Evolutionary conservation across 1,140 invertebrate species (phyloP).

Genomic region (Pinna nobilis): DNA sequence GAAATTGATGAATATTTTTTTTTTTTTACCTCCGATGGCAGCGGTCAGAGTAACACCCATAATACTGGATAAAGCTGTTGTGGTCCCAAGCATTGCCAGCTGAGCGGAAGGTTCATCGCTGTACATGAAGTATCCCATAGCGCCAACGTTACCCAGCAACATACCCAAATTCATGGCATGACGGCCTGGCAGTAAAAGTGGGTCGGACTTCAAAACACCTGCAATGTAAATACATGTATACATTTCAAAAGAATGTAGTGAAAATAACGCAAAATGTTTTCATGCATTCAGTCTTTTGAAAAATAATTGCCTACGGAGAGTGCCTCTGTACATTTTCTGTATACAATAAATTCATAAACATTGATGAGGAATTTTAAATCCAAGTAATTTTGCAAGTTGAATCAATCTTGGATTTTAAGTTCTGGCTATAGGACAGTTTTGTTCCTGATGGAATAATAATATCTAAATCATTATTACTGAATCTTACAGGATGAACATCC

Average conservation of each 20-base stretch:
- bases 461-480: no score
- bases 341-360: no score
- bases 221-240: conserved; percentile 19
- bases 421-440: no score
- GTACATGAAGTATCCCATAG: conserved; percentile 83
- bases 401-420: no score
- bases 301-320: neutral
- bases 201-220: conserved; percentile 86
- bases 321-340: no score
- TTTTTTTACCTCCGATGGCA: conserved; percentile 94
- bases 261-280: neutral
- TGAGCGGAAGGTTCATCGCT: conserved; percentile 80
- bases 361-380: no score
- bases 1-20: no score
- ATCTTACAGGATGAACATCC: no score
- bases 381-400: no score
- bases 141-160: conserved; percentile 82
- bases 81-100: conserved; percentile 82
- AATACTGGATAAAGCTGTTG: conserved; percentile 82
- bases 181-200: conserved; percentile 87
- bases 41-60: conserved; percentile 92
- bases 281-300: neutral
- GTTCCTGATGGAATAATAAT: no score
- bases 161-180: conserved; percentile 85
- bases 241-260: neutral